Evolutionary conservation across 2,797 vertebrate genomes (phyloP).

Genomic region (Alcedo atthis): DNA sequence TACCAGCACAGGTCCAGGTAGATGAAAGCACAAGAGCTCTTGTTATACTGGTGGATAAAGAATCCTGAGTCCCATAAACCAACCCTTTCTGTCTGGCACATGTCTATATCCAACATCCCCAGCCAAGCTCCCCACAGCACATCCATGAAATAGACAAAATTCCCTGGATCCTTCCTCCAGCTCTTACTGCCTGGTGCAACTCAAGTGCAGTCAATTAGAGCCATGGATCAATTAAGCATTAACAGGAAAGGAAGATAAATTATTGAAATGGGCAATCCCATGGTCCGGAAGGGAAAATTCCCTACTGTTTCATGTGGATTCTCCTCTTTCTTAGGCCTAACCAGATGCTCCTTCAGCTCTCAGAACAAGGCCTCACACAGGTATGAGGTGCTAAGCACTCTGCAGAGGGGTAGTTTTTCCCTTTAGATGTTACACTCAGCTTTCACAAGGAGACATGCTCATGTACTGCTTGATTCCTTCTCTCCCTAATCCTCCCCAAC

Average conservation of each 20-base stretch:
- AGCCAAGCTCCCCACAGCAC: rapidly evolving
- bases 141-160: neutral
- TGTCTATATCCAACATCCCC: neutral
- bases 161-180: neutral
- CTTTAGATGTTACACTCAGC: neutral
- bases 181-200: neutral
- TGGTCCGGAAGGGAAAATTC: neutral
- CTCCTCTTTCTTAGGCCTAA: neutral
- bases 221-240: neutral
- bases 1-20: neutral
- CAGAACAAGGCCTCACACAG: rapidly evolving
- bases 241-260: neutral
- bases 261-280: neutral
- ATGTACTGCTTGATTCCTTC: neutral
- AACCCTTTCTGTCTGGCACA: rapidly evolving
- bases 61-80: neutral
- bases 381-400: neutral
- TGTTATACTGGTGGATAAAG: neutral
- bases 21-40: rapidly evolving
- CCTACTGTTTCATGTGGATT: neutral
- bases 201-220: neutral
- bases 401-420: neutral
- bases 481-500: neutral
- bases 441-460: rapidly evolving
- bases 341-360: neutral